Base-by-base conservation (phyloP, 2,797 vertebrate genomes). In the Philypnodon macrostomus region DNA sequence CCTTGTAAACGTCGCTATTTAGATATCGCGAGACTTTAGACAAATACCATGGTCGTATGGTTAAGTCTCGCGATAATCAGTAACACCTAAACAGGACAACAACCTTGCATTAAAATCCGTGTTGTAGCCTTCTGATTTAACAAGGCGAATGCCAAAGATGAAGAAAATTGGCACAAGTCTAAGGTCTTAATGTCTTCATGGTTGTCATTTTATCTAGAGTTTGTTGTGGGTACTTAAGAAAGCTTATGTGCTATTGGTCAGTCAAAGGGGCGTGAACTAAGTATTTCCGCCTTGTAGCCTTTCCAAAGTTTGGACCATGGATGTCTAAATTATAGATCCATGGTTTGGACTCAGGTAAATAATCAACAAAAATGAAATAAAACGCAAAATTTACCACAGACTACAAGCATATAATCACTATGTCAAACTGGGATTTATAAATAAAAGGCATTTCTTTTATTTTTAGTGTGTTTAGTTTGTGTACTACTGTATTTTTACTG, bases 191-290 rank as follows among this genome's bases (percentile, higher is more conserved):
- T 2, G 2, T 19, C 7, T 17, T 17, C 6, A n/a, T 2, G n/a
- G 14, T 33, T 14, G 1, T 7, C 4, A 33, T n/a, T 7, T 17
- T 29, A 5, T 11, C 27, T 29, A 9, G 12, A 17, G 21, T 44
- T 23, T 47, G 31, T 8, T 40, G 7, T 39, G 53, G 41, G 13
- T 18, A n/a, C 13, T 42, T 31, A 17, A n/a, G 26, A 5, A 7
- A 12, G 26, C 26, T 31, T 10, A 3, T 5, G 18, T 48, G 37
- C 44, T 3, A 85, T 87, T 85, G 85, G 84, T 71, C 27, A 41
- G 56, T 1, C 26, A 8, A 29, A 73, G 80, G 79, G 84, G 83
- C 41, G 80, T 80, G 47, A 58, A 6, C 27, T 11, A 1, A 2
- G 2, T 1, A 34, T 42, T 51, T 73, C 31, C 32, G 33, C 2